phyloP scores from a whole-genome alignment of 2,797 vertebrate genomes.

The Champsocephalus esox region DNA sequence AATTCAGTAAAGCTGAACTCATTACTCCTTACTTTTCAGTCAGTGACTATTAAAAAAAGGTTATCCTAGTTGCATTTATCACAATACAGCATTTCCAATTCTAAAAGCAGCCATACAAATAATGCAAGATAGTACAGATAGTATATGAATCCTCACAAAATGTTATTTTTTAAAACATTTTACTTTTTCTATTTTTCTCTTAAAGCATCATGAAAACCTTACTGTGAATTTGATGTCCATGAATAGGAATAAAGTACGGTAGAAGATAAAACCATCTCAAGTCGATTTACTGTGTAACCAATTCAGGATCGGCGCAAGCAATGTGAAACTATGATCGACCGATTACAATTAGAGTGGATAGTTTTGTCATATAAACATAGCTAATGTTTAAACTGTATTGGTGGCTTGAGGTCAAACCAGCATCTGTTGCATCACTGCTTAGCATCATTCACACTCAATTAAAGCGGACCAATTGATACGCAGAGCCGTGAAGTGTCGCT shows the following conservation, averaged over 20 bases:
- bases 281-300: conserved; percentile 2
- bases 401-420: conserved; percentile 43
- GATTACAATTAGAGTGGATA: not conserved
- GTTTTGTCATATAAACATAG: not conserved
- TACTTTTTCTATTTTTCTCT: not conserved
- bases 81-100: not conserved
- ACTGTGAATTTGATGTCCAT: not conserved
- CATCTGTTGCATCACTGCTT: conserved; percentile 38
- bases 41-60: not conserved
- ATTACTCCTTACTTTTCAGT: conserved; percentile 6
- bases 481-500: conserved; percentile 26
- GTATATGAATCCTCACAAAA: not conserved
- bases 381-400: not conserved
- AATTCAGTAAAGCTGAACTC: not conserved
- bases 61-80: too few relatives aligned
- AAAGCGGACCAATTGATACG: conserved; percentile 30
- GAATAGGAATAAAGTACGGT: not conserved
- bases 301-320: conserved; percentile 14
- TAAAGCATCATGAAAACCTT: not conserved
- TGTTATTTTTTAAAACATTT: not conserved
- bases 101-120: not conserved
- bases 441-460: conserved; percentile 37
- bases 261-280: not conserved
- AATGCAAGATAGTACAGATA: not conserved
- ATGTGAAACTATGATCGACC: conserved; percentile 4